A percentile compares a stretch with the other conserved stretches of the same genome.
Evolutionary conservation across 2,113 vertebrate species (phyloP).

Genomic region (Pavo muticus): DNA sequence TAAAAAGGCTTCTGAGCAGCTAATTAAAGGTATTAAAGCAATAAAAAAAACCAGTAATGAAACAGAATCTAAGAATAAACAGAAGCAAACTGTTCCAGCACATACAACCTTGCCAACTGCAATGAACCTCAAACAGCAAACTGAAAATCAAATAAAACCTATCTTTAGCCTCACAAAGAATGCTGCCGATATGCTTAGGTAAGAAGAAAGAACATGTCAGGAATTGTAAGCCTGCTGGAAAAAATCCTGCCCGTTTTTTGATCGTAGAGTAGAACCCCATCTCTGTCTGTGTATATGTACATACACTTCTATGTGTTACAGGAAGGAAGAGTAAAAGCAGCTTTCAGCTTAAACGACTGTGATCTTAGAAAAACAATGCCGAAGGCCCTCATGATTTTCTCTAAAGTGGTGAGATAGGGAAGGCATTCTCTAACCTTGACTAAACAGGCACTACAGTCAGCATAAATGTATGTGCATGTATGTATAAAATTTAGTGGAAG

Average conservation of each 20-base stretch:
- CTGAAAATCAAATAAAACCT: conserved; percentile 6
- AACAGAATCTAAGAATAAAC: conserved; percentile 27
- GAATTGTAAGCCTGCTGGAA: not conserved
- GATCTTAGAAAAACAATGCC: not conserved
- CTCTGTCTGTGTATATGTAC: not conserved
- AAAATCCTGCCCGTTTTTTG: not conserved
- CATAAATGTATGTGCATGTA: not conserved
- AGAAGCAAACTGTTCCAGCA: not conserved
- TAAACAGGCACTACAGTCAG: not conserved
- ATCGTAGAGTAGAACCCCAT: not conserved
- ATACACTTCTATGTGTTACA: not conserved
- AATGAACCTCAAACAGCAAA: conserved; percentile 41
- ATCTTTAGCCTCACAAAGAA: conserved; percentile 1
- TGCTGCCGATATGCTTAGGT: not conserved
- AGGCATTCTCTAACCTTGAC: not conserved
- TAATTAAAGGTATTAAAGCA: conserved; percentile 42
- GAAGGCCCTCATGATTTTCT: not conserved
- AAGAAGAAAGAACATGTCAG: not conserved
- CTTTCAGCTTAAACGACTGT: not conserved
- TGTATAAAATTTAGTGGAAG: not conserved
- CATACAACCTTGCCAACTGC: conserved; percentile 5
- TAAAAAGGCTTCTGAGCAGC: conserved; percentile 20
- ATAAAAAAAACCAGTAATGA: conserved; percentile 12
- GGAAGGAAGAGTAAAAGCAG: not conserved
- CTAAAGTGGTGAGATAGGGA: not conserved